A percentile compares a stretch with the other conserved stretches of the same genome.
These are phyloP conservation scores for Drosophila grimshawi DNA, from an alignment of 1,140 invertebrate genomes.

Conservation along the genomic window DNA sequence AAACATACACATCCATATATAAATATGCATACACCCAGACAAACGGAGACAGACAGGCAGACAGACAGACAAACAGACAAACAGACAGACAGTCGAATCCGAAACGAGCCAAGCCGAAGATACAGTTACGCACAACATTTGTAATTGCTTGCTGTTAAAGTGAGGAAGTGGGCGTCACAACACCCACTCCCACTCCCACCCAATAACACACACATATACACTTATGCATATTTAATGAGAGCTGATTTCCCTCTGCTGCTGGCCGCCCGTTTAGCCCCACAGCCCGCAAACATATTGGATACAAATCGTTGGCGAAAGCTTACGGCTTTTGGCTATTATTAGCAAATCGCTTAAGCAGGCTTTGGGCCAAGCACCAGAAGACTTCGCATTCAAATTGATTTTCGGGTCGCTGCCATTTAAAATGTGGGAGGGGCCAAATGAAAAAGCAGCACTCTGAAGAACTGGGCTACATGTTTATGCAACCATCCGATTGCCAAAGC, in stretches of 20 bases:
- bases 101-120: background rate
- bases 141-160: conserved; percentile 60
- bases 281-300: conserved; percentile 34
- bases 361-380: conserved; percentile 31
- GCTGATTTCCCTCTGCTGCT: background rate
- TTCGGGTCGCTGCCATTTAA: conserved; percentile 48
- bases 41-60: conserved; percentile 7
- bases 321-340: conserved; percentile 54
- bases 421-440: conserved; percentile 31
- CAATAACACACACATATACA: conserved; percentile 22
- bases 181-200: background rate
- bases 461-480: background rate
- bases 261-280: background rate
- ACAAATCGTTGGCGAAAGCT: conserved; percentile 45
- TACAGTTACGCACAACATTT: conserved; percentile 57
- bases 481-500: conserved; percentile 11
- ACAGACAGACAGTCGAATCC: conserved; percentile 31
- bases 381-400: conserved; percentile 47
- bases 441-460: too few relatives aligned
- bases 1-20: conserved; percentile 12
- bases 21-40: conserved; percentile 21
- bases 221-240: conserved; percentile 68
- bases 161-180: conserved; percentile 40
- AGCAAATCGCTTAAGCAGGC: conserved; percentile 50
- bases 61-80: conserved; percentile 35